phyloP scores from a whole-genome alignment of 2,797 vertebrate species.

The Pipistrellus nathusii region DNA sequence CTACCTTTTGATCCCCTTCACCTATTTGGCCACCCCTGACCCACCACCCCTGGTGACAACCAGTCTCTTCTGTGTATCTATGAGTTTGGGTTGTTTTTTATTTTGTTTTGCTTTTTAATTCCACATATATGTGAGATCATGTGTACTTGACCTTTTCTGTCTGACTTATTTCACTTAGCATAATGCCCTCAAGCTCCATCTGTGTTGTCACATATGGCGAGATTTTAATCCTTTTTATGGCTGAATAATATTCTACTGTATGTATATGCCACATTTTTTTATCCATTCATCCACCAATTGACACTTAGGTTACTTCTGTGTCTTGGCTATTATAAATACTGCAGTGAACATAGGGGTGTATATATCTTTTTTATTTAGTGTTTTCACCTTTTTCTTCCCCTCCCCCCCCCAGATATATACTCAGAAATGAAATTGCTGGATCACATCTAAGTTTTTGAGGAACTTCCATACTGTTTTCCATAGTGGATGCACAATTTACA shows the following conservation, averaged over 20 bases:
- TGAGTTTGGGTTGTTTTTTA: background rate
- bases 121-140: background rate
- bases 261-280: background rate
- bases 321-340: no score
- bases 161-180: background rate
- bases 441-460: no score
- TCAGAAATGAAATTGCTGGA: no score
- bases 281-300: background rate
- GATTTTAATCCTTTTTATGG: background rate
- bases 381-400: background rate
- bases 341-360: background rate
- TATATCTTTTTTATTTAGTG: background rate
- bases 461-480: no score
- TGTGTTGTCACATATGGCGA: background rate
- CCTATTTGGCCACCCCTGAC: background rate
- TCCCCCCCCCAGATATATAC: no score
- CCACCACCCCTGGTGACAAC: background rate
- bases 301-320: no score
- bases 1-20: background rate
- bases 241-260: no score
- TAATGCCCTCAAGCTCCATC: background rate
- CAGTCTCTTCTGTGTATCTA: background rate
- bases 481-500: no score
- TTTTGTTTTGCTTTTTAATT: background rate
- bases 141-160: background rate